A percentile compares a stretch with the other conserved stretches of the same genome.
Evolutionary conservation across 2,888 invertebrate genomes (phyloP).

Genomic region (Dryadula phaetusa): DNA sequence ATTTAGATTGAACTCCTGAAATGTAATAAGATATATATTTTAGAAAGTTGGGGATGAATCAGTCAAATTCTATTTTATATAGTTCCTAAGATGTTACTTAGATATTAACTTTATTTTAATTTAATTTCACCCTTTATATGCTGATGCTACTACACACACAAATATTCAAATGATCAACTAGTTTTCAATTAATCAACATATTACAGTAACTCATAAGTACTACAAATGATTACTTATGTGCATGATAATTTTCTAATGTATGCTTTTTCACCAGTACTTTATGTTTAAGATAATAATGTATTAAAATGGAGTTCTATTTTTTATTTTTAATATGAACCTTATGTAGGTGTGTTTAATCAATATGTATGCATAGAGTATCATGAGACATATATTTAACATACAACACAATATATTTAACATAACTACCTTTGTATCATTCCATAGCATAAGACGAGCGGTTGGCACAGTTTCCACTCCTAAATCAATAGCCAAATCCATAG

Average conservation of each 20-base stretch:
- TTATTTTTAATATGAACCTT: not conserved
- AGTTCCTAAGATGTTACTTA: too few species aligned
- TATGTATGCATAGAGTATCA: not conserved
- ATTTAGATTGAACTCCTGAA: slow-evolving; percentile 82
- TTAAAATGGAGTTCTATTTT: too few species aligned
- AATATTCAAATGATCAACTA: not conserved
- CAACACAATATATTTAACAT: not conserved
- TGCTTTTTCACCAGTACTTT: too few species aligned
- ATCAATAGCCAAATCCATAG: slow-evolving; percentile 75
- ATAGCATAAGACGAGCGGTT: slow-evolving; percentile 85
- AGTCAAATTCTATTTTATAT: too few species aligned
- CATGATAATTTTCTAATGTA: too few species aligned
- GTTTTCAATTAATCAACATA: not conserved
- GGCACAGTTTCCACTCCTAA: slow-evolving; percentile 80
- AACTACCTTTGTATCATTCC: slow-evolving; percentile 88
- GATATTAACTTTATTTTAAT: too few species aligned
- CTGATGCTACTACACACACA: too few species aligned
- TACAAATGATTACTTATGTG: too few species aligned
- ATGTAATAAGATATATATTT: slow-evolving; percentile 31
- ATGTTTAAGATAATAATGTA: too few species aligned
- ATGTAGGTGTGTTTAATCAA: not conserved
- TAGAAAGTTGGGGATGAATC: not conserved
- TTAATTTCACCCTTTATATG: too few species aligned
- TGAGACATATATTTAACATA: not conserved
- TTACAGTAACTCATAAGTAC: too few species aligned